phyloP scores from a whole-genome alignment of 1,140 invertebrate genomes.

The Sweltsa coloradensis region DNA sequence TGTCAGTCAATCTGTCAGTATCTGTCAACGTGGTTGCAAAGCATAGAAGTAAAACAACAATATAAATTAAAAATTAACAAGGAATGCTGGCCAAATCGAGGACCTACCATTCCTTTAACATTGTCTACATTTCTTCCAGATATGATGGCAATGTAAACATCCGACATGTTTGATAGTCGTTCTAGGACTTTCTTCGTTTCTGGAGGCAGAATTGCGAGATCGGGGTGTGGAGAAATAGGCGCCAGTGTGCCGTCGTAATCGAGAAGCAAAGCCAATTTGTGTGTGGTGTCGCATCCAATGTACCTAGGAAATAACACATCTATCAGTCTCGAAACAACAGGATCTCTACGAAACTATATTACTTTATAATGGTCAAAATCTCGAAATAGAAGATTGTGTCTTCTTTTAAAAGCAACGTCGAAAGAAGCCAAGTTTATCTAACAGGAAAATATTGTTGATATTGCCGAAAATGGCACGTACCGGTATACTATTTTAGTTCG shows the following conservation, averaged over 20 bases:
- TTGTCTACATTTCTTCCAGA: slow-evolving; percentile 78
- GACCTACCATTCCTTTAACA: slow-evolving; percentile 68
- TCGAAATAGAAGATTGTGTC: not conserved
- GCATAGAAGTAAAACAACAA: too few species aligned
- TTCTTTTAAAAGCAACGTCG: too few species aligned
- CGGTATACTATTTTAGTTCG: too few species aligned
- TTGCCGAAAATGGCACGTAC: too few species aligned
- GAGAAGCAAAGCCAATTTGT: slow-evolving; percentile 70
- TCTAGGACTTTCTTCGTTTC: slow-evolving; percentile 77
- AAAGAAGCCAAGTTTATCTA: too few species aligned
- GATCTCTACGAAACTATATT: not conserved
- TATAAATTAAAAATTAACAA: too few species aligned
- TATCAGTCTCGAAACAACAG: not conserved
- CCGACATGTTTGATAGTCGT: slow-evolving; percentile 71
- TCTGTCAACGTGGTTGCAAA: too few species aligned
- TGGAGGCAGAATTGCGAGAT: slow-evolving; percentile 67
- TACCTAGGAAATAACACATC: slow-evolving; percentile 46
- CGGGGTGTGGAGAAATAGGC: slow-evolving; percentile 78
- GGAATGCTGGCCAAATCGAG: too few species aligned
- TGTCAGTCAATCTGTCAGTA: too few species aligned
- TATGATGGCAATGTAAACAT: slow-evolving; percentile 79
- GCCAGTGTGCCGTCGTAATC: slow-evolving; percentile 86
- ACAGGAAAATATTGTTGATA: too few species aligned
- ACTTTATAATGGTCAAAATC: not conserved
- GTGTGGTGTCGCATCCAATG: slow-evolving; percentile 69